phyloP scores from a whole-genome alignment of 2,797 vertebrate species.

The Pogonophryne albipinna region DNA sequence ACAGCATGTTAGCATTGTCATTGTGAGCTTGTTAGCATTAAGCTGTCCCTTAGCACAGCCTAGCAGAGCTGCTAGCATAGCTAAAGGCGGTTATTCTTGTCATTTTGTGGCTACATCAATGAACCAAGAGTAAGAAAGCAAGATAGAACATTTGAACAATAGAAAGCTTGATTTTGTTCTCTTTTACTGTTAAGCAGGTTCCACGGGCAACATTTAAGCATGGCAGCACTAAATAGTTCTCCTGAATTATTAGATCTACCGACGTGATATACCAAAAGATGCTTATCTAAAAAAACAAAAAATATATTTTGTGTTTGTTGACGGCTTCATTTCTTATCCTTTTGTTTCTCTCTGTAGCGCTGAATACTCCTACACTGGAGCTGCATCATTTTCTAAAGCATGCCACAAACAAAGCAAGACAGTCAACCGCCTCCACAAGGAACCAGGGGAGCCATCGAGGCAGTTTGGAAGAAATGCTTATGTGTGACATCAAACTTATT shows the following conservation, averaged over 20 bases:
- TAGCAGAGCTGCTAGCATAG: background rate
- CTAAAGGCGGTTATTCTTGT: background rate
- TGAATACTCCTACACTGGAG: slow-evolving; percentile 85
- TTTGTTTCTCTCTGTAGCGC: slow-evolving; percentile 53
- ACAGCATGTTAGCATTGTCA: too few species aligned
- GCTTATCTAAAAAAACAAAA: background rate
- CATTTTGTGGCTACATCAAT: background rate
- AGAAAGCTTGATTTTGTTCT: background rate
- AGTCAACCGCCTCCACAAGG: slow-evolving; percentile 59
- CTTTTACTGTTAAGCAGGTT: background rate
- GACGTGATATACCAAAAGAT: background rate
- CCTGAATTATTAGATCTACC: background rate
- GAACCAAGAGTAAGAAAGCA: background rate
- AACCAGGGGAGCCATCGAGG: slow-evolving; percentile 70
- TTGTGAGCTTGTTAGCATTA: too few species aligned
- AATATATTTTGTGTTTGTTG: background rate
- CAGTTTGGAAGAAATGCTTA: slow-evolving; percentile 95
- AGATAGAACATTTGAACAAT: background rate
- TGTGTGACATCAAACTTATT: slow-evolving; percentile 80
- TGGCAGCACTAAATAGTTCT: background rate
- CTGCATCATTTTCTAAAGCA: slow-evolving; percentile 83
- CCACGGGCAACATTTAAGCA: background rate
- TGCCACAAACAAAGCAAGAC: slow-evolving; percentile 78
- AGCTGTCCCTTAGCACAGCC: too few species aligned
- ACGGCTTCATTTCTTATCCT: background rate